Base-by-base conservation (phyloP, 2,888 invertebrate genomes). In the Chromoteleia sp. region DNA sequence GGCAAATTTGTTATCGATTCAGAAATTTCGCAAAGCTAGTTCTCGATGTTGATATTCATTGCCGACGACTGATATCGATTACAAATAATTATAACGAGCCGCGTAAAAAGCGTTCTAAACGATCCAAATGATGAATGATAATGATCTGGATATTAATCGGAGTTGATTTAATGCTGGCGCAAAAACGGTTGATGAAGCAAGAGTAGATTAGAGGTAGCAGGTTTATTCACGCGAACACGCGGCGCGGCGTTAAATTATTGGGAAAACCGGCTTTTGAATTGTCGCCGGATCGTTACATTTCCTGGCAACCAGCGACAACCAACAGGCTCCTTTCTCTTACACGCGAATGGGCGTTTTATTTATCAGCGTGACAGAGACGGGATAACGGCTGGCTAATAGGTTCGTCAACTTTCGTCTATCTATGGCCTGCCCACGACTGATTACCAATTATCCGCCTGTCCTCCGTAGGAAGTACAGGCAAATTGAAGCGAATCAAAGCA, bases 271-370 rank as follows among this genome's bases (percentile, higher is more conserved):
- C 71, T 81, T n/a, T 30, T 25, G 79, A 68, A 74, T 79, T 67
- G 79, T 59, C 73, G 74, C 61, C 54, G 67, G 61, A 61, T 68
- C 61, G 77, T 76, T 67, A 81, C 68, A 81, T 81, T 81, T 81
- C 76, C 81, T 81, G 81, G 71, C 75, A 59, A 79, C 65, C 25
- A 65, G 45, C 61, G 70, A 77, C 80, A 70, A 70, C 65, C 75
- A 58, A 70, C 81, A 61, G 61, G 81, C 73, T 74, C 81, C 83
- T 83, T 81, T 79, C 83, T 81, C 83, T 67, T 65, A 76, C 74
- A 61, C 74, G 71, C 76, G 73, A 80, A 82, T 83, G 83, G 83
- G 83, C 83, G 81, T 83, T 83, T 83, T 81, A 83, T 83, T 83
- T 79, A 79, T 79, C 81, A 71, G 68, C 61, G 48, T 56, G 43